These are phyloP conservation scores for Hippoglossus hippoglossus DNA, from an alignment of 2,797 vertebrate species.

Conservation along the genomic window DNA sequence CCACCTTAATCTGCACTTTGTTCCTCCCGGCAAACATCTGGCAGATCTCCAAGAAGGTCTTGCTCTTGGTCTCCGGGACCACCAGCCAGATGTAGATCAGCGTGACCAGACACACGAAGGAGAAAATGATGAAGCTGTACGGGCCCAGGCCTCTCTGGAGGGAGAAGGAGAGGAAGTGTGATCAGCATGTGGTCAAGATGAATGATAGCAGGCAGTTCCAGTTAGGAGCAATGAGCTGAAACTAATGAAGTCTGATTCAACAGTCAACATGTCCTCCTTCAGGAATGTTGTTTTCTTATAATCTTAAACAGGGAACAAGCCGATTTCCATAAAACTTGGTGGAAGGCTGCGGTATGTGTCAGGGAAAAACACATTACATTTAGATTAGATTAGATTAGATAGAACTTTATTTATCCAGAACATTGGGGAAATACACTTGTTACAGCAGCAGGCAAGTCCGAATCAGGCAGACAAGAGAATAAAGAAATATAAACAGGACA, in stretches of 20 bases:
- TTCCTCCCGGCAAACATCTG: slow-evolving; percentile 91
- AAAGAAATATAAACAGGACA: no score
- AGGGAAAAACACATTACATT: no score
- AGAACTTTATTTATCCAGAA: no score
- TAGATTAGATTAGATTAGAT: no score
- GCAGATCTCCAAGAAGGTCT: slow-evolving; percentile 93
- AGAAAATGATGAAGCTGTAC: slow-evolving; percentile 92
- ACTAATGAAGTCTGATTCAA: no score
- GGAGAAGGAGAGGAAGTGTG: slow-evolving; percentile 25
- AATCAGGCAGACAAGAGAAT: no score
- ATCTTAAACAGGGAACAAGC: no score
- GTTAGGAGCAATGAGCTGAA: background rate
- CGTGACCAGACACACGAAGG: slow-evolving; percentile 86
- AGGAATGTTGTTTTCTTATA: background rate
- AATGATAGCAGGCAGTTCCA: background rate
- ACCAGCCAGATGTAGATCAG: slow-evolving; percentile 88
- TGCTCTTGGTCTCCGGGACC: slow-evolving; percentile 94
- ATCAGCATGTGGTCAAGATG: slow-evolving; percentile 19
- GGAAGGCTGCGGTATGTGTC: no score
- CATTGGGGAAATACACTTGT: no score
- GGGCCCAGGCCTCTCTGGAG: slow-evolving; percentile 87
- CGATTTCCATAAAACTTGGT: no score
- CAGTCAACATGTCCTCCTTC: background rate
- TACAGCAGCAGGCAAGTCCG: no score
- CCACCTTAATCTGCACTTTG: slow-evolving; percentile 80